These are phyloP conservation scores for Synergus itoensis DNA, from an alignment of 2,888 invertebrate species.

Conservation along the genomic window DNA sequence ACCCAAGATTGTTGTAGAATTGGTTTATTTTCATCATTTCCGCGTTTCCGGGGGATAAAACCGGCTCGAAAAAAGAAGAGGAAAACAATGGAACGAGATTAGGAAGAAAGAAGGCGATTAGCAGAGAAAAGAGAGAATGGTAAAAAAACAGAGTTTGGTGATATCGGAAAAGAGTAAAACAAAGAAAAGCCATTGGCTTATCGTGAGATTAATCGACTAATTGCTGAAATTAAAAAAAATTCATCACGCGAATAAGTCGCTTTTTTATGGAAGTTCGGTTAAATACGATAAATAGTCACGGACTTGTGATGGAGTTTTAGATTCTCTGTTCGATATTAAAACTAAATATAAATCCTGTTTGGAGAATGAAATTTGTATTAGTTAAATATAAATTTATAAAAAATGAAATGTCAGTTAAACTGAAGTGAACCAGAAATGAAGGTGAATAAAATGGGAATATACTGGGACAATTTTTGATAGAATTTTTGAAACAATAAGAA, in stretches of 20 bases:
- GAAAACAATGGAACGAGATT: conserved; percentile 26
- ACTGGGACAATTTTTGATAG: too few relatives aligned
- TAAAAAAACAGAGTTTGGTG: background rate
- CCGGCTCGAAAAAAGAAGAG: conserved; percentile 10
- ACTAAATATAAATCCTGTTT: background rate
- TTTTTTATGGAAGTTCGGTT: background rate
- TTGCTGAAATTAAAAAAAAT: background rate
- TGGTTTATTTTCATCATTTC: conserved; percentile 14
- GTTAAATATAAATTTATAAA: background rate
- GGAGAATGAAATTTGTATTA: background rate
- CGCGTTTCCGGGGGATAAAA: conserved; percentile 20
- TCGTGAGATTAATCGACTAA: background rate
- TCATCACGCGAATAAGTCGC: background rate
- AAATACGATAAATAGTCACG: background rate
- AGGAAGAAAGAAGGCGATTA: conserved; percentile 21
- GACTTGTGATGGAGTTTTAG: background rate
- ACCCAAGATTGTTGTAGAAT: conserved; percentile 18
- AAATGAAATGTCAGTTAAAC: background rate
- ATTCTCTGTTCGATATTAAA: background rate
- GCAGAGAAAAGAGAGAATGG: background rate
- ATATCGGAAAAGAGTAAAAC: background rate
- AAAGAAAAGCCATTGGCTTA: background rate
- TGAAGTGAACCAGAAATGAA: too few relatives aligned
- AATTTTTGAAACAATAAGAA: background rate
- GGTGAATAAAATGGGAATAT: too few relatives aligned